Evolutionary conservation across 1,140 invertebrate species (phyloP).

Genomic region (Aporrectodea caliginosa): DNA sequence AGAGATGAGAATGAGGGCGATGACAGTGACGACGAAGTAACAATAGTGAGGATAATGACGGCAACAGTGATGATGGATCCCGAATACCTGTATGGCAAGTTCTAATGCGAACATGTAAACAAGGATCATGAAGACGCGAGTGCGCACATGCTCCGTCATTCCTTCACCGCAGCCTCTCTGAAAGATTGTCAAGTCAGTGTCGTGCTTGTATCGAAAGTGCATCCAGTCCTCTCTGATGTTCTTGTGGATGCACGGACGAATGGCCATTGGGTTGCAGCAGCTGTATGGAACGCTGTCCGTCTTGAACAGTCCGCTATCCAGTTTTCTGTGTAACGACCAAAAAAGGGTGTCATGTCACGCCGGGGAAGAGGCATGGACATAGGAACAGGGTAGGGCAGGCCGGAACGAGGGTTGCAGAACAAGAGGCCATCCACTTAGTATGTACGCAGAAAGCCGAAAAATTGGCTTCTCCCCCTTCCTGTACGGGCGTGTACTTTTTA

Average conservation of each 20-base stretch:
- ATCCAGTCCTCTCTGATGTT: neutral
- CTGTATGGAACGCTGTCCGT: neutral
- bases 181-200: neutral
- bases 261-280: neutral
- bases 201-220: neutral
- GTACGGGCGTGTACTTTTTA: too few species aligned
- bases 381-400: neutral
- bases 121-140: neutral
- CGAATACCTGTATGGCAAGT: neutral
- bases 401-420: neutral
- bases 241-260: neutral
- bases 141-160: neutral
- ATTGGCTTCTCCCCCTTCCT: neutral
- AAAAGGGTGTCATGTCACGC: neutral
- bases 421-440: neutral
- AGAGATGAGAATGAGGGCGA: neutral
- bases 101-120: neutral
- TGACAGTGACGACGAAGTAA: neutral
- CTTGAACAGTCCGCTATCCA: neutral
- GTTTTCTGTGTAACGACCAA: neutral
- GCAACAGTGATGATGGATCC: neutral
- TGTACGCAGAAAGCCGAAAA: neutral
- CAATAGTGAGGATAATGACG: neutral
- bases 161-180: neutral
- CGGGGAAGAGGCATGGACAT: neutral